Evolutionary conservation across 2,797 vertebrate genomes (phyloP).

Genomic region (Muscicapa striata): DNA sequence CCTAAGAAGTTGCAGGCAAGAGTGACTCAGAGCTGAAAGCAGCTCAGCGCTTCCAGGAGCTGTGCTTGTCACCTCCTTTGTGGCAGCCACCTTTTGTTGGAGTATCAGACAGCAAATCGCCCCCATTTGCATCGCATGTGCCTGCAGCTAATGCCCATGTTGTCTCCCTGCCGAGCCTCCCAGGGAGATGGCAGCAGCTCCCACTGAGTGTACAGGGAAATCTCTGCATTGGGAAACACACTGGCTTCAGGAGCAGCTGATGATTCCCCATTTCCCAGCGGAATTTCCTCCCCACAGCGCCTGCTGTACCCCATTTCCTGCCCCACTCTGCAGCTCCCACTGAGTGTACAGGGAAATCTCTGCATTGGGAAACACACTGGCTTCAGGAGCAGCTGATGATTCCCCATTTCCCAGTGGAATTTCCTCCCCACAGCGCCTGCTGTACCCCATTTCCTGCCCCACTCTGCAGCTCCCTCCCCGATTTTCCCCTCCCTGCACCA

Average conservation of each 20-base stretch:
- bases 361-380: fast-evolving
- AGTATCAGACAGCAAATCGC: not conserved
- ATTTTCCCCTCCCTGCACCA: not conserved
- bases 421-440: not conserved
- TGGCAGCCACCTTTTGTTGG: not conserved
- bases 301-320: not conserved
- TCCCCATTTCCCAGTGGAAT: not conserved
- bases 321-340: not conserved
- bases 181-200: not conserved
- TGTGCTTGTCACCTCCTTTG: not conserved
- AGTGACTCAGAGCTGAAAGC: not conserved
- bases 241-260: not conserved
- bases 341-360: not conserved
- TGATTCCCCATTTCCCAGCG: not conserved
- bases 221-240: not conserved
- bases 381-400: not conserved
- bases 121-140: not conserved
- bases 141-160: not conserved
- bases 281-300: not conserved
- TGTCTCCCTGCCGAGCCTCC: not conserved
- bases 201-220: not conserved
- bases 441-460: not conserved
- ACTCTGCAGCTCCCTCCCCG: not conserved
- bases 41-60: not conserved
- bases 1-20: not conserved